Conservation (phyloP, 2,888 invertebrate species). For the Machimus atricapillus region DNA sequence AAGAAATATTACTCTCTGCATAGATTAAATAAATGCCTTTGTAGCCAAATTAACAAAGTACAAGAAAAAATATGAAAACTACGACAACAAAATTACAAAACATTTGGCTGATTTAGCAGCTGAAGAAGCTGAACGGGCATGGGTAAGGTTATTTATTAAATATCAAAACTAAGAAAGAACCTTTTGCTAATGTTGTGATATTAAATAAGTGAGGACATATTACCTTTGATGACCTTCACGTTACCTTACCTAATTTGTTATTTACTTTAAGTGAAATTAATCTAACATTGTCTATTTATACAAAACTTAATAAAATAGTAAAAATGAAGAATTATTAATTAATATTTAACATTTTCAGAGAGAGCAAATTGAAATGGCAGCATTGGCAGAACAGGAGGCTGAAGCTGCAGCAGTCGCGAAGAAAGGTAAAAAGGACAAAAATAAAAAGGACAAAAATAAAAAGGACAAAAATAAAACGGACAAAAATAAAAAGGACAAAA, state of each 20-base stretch:
- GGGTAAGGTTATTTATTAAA: background rate
- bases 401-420: background rate
- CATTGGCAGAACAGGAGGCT: background rate
- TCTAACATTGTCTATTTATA: too few species aligned
- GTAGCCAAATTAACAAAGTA: background rate
- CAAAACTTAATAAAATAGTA: too few species aligned
- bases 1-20: background rate
- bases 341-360: background rate
- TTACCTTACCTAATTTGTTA: too few species aligned
- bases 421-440: background rate
- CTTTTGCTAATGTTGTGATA: too few species aligned
- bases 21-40: background rate
- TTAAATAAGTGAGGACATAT: too few species aligned
- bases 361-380: background rate
- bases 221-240: too few species aligned
- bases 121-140: background rate
- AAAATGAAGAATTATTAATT: background rate
- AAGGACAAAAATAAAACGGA: background rate
- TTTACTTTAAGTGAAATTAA: too few species aligned
- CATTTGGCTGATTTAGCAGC: background rate
- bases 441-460: background rate
- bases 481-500: background rate
- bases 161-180: background rate
- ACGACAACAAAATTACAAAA: background rate
- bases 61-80: background rate